Base-by-base conservation (phyloP, 2,797 vertebrate genomes). In the Melanotaenia boesemani region DNA sequence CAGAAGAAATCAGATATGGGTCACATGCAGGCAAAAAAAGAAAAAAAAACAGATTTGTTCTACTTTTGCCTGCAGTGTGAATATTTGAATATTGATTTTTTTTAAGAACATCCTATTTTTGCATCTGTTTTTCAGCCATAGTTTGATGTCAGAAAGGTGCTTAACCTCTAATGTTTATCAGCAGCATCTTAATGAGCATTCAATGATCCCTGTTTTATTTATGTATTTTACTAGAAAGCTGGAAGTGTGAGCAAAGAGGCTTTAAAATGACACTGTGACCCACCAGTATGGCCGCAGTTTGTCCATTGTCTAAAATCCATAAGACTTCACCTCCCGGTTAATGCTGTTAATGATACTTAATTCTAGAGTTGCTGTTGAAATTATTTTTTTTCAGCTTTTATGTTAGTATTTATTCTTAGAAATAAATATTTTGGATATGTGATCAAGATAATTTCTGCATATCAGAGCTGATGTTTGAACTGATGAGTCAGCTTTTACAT, bases 391-490 rank as follows among this genome's bases (percentile, higher is more conserved):
- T 12, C 39, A 41, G 12, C 39, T 52, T 11, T n/a, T 26, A 11
- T 54, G 3, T 22, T 9, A 54, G 24, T 26, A 11, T 54, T 24
- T 54, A 26, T 26, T 26, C 11, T 54, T 50, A 22, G 24, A 24
- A 54, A 26, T 30, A 30, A 4, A 26, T 26, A 13, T 54, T 13
- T 22, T 22, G 10, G n/a, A 54, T 54, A 52, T 50, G 46, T 8
- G 7, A 50, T n/a, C 5, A 50, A n/a, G 46, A n/a, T n/a, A 0
- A 46, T 50, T 50, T 50, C 8, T 22, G 20, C 12, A 6, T 16
- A 15, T 24, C 63, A 52, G 39, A 54, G 73, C 34, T 68, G 66
- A 58, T 66, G 44, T 32, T 24, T 44, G 15, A 44, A 16, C 13
- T 44, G 12, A 18, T 48, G 20, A 48, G 46, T 48, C 20, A n/a